These are phyloP conservation scores for Natator depressus DNA, from an alignment of 2,113 vertebrate genomes.

Conservation along the genomic window DNA sequence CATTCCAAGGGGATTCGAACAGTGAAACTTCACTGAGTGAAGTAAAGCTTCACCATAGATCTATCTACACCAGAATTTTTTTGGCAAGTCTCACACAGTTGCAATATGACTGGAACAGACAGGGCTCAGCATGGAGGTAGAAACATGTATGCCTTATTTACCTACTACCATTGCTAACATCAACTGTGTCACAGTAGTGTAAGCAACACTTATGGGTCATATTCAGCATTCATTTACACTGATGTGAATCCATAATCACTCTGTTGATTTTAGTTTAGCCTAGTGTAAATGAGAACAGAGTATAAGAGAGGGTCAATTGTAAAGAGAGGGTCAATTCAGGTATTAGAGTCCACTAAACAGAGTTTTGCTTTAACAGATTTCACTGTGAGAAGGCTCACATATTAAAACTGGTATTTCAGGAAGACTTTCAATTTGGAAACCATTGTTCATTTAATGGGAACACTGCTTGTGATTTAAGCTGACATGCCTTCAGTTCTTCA, in stretches of 20 bases:
- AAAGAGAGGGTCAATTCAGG: neutral
- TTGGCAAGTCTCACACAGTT: neutral
- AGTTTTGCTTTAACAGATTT: neutral
- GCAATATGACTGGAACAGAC: neutral
- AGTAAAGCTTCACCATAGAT: rapidly evolving
- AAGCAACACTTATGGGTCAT: conserved; percentile 5
- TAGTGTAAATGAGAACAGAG: conserved; percentile 1
- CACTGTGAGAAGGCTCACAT: neutral
- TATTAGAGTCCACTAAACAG: neutral
- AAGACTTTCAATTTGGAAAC: neutral
- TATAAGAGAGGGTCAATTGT: neutral
- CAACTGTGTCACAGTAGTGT: neutral
- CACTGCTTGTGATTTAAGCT: conserved; percentile 19
- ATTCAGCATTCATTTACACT: neutral
- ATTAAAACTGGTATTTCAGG: conserved; percentile 3
- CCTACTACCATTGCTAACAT: neutral
- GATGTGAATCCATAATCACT: conserved; percentile 17
- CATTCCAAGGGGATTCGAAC: rapidly evolving
- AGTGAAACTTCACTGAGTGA: neutral
- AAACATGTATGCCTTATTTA: neutral
- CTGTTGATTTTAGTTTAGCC: neutral
- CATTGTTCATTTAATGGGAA: neutral
- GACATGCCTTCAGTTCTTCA: neutral
- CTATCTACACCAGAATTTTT: neutral
- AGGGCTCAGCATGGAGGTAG: rapidly evolving